These are phyloP conservation scores for Poeciliopsis occidentalis DNA, from an alignment of 2,113 vertebrate genomes.

Conservation along the genomic window DNA sequence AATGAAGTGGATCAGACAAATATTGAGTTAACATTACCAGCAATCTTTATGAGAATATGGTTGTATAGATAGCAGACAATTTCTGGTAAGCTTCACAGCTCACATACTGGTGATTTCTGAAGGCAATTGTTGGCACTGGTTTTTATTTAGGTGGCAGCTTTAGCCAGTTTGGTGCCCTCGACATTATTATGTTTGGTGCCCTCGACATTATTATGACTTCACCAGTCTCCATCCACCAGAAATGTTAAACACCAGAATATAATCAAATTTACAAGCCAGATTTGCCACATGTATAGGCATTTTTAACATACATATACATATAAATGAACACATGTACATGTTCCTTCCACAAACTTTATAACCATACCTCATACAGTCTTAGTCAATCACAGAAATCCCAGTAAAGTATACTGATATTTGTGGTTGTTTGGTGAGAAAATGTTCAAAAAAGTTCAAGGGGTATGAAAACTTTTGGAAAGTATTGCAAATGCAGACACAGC, in stretches of 20 bases:
- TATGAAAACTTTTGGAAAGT: not conserved
- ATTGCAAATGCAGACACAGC: conserved; percentile 22
- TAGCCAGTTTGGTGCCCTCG: not conserved
- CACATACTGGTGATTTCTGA: not conserved
- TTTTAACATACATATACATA: not conserved
- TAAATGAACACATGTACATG: not conserved
- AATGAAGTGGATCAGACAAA: too few species aligned
- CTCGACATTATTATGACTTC: not conserved
- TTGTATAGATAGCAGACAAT: too few species aligned
- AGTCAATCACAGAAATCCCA: not conserved
- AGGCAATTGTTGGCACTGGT: not conserved
- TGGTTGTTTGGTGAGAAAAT: not conserved
- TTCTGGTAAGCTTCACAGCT: too few species aligned
- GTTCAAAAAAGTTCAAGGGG: not conserved
- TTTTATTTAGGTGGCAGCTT: too few species aligned
- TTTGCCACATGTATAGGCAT: not conserved
- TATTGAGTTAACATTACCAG: too few species aligned
- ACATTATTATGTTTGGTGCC: too few species aligned
- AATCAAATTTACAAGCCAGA: too few species aligned
- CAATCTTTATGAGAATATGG: too few species aligned
- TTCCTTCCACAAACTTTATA: not conserved
- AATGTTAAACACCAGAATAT: too few species aligned
- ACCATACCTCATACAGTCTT: not conserved
- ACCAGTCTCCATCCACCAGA: not conserved
- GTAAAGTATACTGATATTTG: not conserved